These are phyloP conservation scores for Peromyscus aztecus DNA, from an alignment of 2,797 vertebrate species.

Conservation along the genomic window DNA sequence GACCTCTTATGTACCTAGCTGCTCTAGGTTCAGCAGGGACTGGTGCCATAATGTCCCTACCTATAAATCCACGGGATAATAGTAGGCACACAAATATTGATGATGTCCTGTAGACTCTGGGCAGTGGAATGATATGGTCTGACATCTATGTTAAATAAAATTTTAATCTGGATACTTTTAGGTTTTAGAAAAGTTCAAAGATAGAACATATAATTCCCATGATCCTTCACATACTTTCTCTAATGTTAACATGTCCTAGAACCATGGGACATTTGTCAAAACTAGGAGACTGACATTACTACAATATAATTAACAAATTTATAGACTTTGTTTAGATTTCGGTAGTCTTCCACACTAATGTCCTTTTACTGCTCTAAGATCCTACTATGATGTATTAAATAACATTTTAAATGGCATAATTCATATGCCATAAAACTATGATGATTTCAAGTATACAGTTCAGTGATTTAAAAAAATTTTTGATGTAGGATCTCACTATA, in stretches of 20 bases:
- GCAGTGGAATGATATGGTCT: no score
- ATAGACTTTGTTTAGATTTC: conserved; percentile 4
- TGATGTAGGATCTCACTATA: neutral
- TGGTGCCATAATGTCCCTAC: neutral
- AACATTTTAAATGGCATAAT: conserved; percentile 22
- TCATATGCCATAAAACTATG: conserved; percentile 14
- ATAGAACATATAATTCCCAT: neutral
- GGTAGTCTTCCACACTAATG: conserved; percentile 34
- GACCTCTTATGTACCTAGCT: neutral
- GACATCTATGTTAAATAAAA: neutral
- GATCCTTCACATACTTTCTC: neutral
- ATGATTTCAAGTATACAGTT: neutral
- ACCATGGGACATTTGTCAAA: conserved; percentile 43
- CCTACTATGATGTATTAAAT: neutral
- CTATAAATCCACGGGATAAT: neutral
- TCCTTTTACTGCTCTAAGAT: conserved; percentile 23
- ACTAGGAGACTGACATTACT: conserved; percentile 48
- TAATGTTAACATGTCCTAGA: conserved; percentile 39
- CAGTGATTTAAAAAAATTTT: neutral
- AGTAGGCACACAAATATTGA: no score
- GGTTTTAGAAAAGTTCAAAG: conserved; percentile 48
- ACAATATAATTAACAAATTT: conserved; percentile 44
- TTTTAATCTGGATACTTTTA: conserved; percentile 45
- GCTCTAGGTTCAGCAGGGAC: neutral
- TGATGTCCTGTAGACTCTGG: no score